Conservation (phyloP, 2,113 vertebrate genomes). For the Microtus pennsylvanicus region DNA sequence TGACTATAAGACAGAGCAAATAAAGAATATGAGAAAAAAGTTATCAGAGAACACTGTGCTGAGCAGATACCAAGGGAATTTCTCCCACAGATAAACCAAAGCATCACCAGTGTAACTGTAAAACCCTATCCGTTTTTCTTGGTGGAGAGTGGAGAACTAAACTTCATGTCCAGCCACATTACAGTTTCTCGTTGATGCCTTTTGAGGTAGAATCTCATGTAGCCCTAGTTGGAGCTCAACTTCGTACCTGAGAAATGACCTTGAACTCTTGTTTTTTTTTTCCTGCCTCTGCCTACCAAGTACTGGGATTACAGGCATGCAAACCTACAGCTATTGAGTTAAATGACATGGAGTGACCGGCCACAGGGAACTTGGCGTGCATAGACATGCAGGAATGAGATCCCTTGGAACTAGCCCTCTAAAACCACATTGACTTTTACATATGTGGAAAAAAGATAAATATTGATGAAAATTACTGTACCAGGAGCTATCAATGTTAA, state of each 20-base stretch:
- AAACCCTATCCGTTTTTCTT: background rate
- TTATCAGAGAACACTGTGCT: background rate
- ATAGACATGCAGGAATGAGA: background rate
- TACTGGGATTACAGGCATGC: background rate
- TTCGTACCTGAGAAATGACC: background rate
- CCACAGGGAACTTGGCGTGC: background rate
- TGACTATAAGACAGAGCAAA: background rate
- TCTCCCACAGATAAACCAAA: background rate
- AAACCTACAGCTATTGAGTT: background rate
- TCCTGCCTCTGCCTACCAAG: background rate
- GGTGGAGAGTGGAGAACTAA: background rate
- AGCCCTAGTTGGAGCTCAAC: background rate
- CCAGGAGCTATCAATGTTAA: slow-evolving; percentile 25
- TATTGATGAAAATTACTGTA: slow-evolving; percentile 42
- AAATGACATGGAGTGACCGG: background rate
- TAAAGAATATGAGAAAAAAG: background rate
- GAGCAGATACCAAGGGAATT: background rate
- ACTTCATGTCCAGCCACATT: background rate
- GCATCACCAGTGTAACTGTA: background rate
- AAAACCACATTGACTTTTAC: background rate
- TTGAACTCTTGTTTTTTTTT: background rate
- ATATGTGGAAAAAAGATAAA: background rate
- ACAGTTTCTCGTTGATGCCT: background rate
- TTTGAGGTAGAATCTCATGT: background rate
- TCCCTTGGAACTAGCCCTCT: background rate